phyloP scores from a whole-genome alignment of 2,888 invertebrate species.

The Yponomeuta sedellus region DNA sequence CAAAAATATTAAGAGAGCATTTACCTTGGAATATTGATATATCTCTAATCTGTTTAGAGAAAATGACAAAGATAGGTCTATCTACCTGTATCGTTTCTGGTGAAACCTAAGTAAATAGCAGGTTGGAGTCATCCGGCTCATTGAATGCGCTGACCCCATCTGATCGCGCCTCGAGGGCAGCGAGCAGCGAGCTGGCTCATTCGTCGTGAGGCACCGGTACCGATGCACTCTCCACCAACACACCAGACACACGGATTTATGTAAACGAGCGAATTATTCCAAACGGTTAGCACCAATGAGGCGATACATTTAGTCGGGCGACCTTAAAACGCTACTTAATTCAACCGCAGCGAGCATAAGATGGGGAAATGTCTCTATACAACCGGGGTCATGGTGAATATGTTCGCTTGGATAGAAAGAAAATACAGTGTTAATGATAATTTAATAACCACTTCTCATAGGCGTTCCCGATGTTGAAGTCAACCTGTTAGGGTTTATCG shows the following conservation, averaged over 20 bases:
- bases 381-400: not conserved
- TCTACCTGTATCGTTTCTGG: conserved; percentile 68
- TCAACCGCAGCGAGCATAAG: not conserved
- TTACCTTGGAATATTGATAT: not conserved
- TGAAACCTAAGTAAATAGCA: conserved; percentile 67
- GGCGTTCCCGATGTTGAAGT: conserved; percentile 6
- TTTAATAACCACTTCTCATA: not conserved
- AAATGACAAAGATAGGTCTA: conserved; percentile 33
- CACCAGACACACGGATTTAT: conserved; percentile 12
- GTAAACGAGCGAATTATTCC: conserved; percentile 16
- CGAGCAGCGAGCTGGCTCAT: conserved; percentile 44
- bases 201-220: conserved; percentile 25
- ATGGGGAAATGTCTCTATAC: conserved; percentile 1
- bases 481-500: not conserved
- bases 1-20: not conserved
- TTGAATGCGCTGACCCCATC: conserved; percentile 75
- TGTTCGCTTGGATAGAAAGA: not conserved
- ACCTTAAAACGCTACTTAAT: not conserved
- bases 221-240: conserved; percentile 14
- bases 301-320: not conserved
- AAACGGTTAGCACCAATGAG: conserved; percentile 12
- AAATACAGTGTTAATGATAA: conserved; percentile 1
- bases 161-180: conserved; percentile 60
- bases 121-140: conserved; percentile 72
- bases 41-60: not conserved